Conservation (phyloP, 1,140 invertebrate species). For the Brachionus paranguensis region DNA sequence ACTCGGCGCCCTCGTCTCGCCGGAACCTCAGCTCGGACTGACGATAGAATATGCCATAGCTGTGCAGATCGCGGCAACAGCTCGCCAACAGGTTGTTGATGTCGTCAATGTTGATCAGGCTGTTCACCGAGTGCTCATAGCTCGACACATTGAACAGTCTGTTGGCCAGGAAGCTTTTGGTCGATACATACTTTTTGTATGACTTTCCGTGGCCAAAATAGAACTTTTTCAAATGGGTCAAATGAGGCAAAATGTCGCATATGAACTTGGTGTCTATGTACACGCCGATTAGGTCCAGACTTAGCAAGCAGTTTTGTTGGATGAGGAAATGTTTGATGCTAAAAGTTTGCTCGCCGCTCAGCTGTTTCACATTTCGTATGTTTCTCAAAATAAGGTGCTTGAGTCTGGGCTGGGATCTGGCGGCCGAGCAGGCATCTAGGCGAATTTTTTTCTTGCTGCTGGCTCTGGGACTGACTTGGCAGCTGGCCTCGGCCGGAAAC, state of each 20-base stretch:
- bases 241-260: background rate
- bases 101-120: conserved; percentile 2
- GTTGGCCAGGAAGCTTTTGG: background rate
- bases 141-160: background rate
- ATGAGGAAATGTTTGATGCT: background rate
- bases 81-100: background rate
- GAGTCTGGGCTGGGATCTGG: background rate
- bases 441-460: background rate
- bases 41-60: conserved; percentile 12
- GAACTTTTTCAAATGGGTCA: background rate
- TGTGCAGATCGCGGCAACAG: background rate
- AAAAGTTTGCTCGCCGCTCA: background rate
- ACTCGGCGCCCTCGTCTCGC: background rate
- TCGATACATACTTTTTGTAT: background rate
- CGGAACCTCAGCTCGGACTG: background rate
- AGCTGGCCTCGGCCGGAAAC: background rate
- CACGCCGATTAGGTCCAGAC: conserved; percentile 2
- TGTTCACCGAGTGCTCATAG: background rate
- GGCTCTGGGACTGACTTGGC: background rate
- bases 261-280: conserved; percentile 4
- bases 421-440: no score
- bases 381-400: conserved; percentile 17
- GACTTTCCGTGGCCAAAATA: conserved; percentile 33
- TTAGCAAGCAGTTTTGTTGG: background rate
- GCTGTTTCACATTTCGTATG: conserved; percentile 16